Percentiles rank a stretch among this genome's conserved stretches.
Conservation (phyloP, 1,140 invertebrate genomes). For the Drosophila neocordata region DNA sequence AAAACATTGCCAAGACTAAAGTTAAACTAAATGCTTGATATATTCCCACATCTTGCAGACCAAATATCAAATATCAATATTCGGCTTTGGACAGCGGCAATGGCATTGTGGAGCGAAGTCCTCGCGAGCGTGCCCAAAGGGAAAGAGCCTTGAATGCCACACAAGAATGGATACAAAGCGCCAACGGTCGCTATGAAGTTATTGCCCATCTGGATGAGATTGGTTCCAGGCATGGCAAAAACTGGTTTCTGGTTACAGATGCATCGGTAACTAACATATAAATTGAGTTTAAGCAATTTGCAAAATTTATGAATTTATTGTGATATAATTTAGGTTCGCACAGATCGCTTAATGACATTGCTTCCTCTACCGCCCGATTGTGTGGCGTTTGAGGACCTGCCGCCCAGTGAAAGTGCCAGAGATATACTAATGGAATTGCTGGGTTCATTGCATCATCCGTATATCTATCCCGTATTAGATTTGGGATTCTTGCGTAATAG, state of each 20-base stretch:
- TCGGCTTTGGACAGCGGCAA: constrained; percentile 86
- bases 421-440: constrained; percentile 91
- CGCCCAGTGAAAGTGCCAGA: constrained; percentile 83
- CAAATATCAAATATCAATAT: constrained; percentile 86
- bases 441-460: constrained; percentile 93
- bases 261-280: constrained; percentile 59
- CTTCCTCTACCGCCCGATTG: constrained; percentile 87
- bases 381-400: constrained; percentile 83
- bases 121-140: constrained; percentile 86
- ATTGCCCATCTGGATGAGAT: constrained; percentile 90
- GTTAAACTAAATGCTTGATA: not conserved
- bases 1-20: not conserved
- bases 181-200: constrained; percentile 88
- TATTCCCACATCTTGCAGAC: constrained; percentile 52
- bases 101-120: constrained; percentile 85
- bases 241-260: constrained; percentile 95
- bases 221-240: constrained; percentile 91
- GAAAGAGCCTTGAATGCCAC: constrained; percentile 86
- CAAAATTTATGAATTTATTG: not conserved
- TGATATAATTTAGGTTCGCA: constrained; percentile 82
- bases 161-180: constrained; percentile 86
- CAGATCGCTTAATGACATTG: constrained; percentile 92
- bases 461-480: constrained; percentile 94
- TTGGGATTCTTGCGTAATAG: constrained; percentile 87
- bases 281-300: not conserved